Evolutionary conservation across 2,888 invertebrate species (phyloP), one percentile per base, ranked within the genome.

Genomic region (Gnatocerus cornutus): DNA sequence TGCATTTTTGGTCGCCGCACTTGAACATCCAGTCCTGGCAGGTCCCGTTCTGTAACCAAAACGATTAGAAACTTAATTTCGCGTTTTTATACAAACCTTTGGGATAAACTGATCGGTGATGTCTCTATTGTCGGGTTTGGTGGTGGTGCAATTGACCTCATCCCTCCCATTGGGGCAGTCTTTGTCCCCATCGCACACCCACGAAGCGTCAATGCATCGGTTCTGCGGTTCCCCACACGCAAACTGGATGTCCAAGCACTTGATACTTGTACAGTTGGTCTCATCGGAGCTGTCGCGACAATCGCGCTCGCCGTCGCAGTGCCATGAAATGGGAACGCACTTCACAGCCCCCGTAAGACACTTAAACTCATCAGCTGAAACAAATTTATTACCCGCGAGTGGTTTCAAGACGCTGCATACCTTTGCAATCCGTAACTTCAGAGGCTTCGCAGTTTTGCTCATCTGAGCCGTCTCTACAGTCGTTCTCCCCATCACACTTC

Each of bases 221-320:
- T 81, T 78, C 3, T 67, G 71, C 0, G 81, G 79, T 4, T 75
- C 75, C 2, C 85, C 86, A 75, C 94, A 94, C 53, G 89, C 86
- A 80, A 92, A 93, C 88, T 93, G 92, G 83, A 89, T 90, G 0
- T 90, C 89, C n/a, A 89, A 88, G 77, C 94, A 95, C 4, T 73
- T 75, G 0, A 88, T 87, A 58, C 87, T 86, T n/a, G 86, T 87
- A 77, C 96, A 96, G 66, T 89, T 88, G 0, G 78, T 80, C 83
- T 95, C 96, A 80, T 96, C 96, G 27, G 92, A 91, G 7, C 87
- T 85, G 78, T 94, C 94, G 0, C 90, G 86, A 76, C 94, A 96
- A 83, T 97, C 96, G n/a, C 87, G 84, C 75, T 92, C 92, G 6
- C 91, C 92, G 84, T 96, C 95, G 84, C 96, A 97, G 41, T 90